Conservation (phyloP, 2,888 invertebrate genomes). For the Trachelus stipa region DNA sequence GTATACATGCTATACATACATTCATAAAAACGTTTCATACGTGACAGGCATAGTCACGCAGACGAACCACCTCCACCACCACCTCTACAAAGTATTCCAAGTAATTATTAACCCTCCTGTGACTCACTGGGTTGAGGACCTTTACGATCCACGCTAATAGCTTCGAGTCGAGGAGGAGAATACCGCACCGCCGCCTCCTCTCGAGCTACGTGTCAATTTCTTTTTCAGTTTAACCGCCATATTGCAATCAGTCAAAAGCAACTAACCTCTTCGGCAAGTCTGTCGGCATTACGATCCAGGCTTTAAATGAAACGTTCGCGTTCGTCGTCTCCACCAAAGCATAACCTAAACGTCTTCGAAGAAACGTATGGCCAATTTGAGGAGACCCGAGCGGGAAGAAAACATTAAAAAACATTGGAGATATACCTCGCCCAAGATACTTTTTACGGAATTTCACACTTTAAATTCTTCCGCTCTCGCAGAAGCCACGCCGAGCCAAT, state of each 20-base stretch:
- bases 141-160: conserved; percentile 56
- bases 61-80: not conserved
- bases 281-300: not conserved
- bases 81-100: conserved; percentile 15
- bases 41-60: not conserved
- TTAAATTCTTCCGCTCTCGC: not conserved
- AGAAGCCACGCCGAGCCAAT: not conserved
- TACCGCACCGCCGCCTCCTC: not conserved
- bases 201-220: not conserved
- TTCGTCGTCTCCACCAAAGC: not conserved
- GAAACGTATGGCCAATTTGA: not conserved
- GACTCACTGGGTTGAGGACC: conserved; percentile 59
- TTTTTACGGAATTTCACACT: not conserved
- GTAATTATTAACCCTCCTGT: conserved; percentile 50
- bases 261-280: not conserved
- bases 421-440: not conserved
- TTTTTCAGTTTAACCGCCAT: not conserved
- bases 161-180: conserved; percentile 12
- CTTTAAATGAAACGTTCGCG: not conserved
- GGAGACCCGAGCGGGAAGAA: not conserved
- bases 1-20: not conserved
- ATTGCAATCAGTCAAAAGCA: not conserved
- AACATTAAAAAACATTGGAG: not conserved
- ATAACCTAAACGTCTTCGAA: conserved; percentile 2
- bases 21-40: conserved; percentile 10